Conservation (phyloP, 2,888 invertebrate genomes). For the Hyppa rectilinea region DNA sequence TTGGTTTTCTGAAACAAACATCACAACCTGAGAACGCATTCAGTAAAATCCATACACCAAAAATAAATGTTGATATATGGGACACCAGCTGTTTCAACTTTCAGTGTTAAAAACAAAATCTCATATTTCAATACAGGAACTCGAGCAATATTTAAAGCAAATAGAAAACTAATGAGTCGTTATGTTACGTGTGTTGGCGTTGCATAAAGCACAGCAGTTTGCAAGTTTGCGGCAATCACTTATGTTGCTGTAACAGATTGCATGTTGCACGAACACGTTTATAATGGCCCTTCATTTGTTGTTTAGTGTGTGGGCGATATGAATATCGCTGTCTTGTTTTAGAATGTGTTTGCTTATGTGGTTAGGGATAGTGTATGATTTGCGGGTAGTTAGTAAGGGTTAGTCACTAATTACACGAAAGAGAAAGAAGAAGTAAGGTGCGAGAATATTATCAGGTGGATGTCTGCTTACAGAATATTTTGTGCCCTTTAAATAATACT, state of each 20-base stretch:
- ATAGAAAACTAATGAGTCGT: slow-evolving; percentile 77
- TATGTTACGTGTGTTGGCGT: slow-evolving; percentile 64
- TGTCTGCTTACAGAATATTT: neutral
- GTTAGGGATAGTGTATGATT: neutral
- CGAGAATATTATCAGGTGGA: neutral
- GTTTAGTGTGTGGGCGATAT: slow-evolving; percentile 66
- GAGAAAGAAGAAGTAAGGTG: too few species aligned
- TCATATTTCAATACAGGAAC: slow-evolving; percentile 59
- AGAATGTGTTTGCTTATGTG: slow-evolving; percentile 20
- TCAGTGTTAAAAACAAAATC: slow-evolving; percentile 42
- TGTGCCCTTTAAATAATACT: too few species aligned
- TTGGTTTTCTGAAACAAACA: slow-evolving; percentile 6
- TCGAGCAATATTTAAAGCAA: slow-evolving; percentile 64
- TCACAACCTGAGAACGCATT: neutral
- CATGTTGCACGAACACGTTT: slow-evolving; percentile 78
- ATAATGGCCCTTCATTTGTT: slow-evolving; percentile 78
- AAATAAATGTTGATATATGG: slow-evolving; percentile 48
- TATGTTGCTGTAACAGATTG: slow-evolving; percentile 81
- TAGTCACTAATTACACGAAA: too few species aligned
- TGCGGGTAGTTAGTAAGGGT: too few species aligned
- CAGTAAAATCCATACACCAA: slow-evolving; percentile 1
- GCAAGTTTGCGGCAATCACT: slow-evolving; percentile 83
- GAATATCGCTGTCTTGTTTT: slow-evolving; percentile 64
- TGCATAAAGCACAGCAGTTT: slow-evolving; percentile 74
- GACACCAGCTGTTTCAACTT: slow-evolving; percentile 38